Base-by-base conservation (phyloP, 2,888 invertebrate species). In the Ferdinandea cuprea region DNA sequence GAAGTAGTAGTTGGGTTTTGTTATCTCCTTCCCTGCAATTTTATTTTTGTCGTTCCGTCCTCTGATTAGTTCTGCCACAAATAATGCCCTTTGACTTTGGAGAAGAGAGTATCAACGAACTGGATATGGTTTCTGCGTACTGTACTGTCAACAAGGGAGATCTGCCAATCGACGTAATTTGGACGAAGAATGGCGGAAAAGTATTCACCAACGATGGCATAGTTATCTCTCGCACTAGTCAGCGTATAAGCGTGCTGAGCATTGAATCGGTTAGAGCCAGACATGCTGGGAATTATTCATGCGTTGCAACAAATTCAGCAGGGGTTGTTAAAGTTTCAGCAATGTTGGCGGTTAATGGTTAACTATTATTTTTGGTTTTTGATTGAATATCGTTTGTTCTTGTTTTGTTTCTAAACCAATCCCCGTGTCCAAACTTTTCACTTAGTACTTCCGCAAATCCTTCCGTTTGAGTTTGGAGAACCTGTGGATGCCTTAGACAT, bases 131-230 rank as follows among this genome's bases (percentile, higher is more conserved):
- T 32, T 94, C 94, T 19, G 93, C 93, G 13, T 93, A 93, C 63
- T 96, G 96, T 89, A 93, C 94, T 42, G 95, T 95, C 21, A 93
- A 92, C 86, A 95, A 95, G 89, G 96, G 96, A 32, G 96, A 97
- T 89, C 90, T 94, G 83, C 96, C 96, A 8, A 92, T 97, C 74
- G 93, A 93, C 85, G 95, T 97, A 76, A 92, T 92, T 56, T 96
- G 96, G 96, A 93, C 92, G 2, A 92, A 92, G 85, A 92, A 93
- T 86, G 92, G 92, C 50, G 88, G 88, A 44, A 90, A 92, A 85
- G 87, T 91, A 17, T 89, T 88, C 63, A 92, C 91, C 86, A 92
- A 92, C 85, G 91, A 91, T 78, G 93, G 94, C 52, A 91, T 94
- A 50, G 91, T 92, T 28, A 89, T 89, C n/a, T 89, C 89, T 1